Conservation (phyloP, 2,888 invertebrate species). For the Prionchulus punctatus region DNA sequence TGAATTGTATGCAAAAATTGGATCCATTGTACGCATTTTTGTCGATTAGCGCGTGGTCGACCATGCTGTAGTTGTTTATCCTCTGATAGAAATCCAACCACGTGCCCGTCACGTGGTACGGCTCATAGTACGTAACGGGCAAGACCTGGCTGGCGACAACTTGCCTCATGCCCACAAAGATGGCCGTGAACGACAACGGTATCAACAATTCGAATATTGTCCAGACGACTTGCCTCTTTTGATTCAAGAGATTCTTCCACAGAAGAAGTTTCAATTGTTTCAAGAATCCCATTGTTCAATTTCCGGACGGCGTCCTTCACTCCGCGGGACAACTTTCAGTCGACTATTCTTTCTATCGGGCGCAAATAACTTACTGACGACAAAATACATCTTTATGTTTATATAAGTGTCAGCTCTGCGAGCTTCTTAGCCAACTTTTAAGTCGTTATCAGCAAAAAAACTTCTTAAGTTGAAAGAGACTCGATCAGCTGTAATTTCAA, state of each 20-base stretch:
- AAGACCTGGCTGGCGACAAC: slow-evolving; percentile 8
- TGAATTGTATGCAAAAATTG: background rate
- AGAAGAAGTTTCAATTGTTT: slow-evolving; percentile 48
- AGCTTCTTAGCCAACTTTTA: too few species aligned
- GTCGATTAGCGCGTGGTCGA: too few species aligned
- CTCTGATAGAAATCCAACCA: background rate
- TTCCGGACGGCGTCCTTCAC: too few species aligned
- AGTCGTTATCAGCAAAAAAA: too few species aligned
- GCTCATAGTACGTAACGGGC: background rate
- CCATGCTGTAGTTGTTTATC: background rate
- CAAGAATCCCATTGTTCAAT: slow-evolving; percentile 3
- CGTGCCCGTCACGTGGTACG: background rate
- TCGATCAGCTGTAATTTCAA: too few species aligned
- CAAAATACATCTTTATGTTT: too few species aligned
- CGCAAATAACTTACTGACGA: too few species aligned
- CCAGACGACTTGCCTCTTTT: slow-evolving; percentile 53
- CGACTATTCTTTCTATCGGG: too few species aligned
- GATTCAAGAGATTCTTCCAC: slow-evolving; percentile 67
- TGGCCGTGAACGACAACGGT: slow-evolving; percentile 24
- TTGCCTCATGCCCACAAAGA: slow-evolving; percentile 7
- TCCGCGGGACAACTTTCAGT: too few species aligned
- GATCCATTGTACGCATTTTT: too few species aligned
- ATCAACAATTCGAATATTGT: slow-evolving; percentile 48
- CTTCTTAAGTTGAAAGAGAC: too few species aligned
- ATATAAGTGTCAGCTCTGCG: too few species aligned